phyloP scores from a whole-genome alignment of 2,113 vertebrate genomes.

The Rhea americana region DNA sequence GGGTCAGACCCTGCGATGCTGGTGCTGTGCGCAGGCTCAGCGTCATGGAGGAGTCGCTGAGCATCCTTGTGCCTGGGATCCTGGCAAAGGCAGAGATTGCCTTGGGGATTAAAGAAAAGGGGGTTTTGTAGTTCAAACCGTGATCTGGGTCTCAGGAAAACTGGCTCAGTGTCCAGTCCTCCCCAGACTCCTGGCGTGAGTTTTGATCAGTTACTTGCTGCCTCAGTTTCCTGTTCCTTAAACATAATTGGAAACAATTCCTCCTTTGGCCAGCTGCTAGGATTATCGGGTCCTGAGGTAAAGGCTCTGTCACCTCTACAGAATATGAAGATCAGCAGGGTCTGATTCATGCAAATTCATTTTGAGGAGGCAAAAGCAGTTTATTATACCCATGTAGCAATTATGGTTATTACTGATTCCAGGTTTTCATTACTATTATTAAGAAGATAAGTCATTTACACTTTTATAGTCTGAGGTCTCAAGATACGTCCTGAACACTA shows the following conservation, averaged over 20 bases:
- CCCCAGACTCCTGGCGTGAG: not conserved
- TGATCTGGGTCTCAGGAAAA: not conserved
- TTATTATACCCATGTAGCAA: conserved; percentile 30
- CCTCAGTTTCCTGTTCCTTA: not conserved
- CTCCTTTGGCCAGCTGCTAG: not conserved
- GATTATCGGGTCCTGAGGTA: not conserved
- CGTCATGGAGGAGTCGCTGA: not conserved
- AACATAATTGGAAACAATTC: not conserved
- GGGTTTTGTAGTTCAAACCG: not conserved
- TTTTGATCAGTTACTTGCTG: not conserved
- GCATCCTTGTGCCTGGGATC: not conserved
- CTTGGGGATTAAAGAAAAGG: not conserved
- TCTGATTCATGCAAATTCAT: conserved; percentile 32
- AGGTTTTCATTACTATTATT: conserved; percentile 29
- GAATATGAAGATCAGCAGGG: not conserved
- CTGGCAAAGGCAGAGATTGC: not conserved
- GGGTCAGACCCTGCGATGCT: not conserved
- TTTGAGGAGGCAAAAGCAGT: conserved; percentile 36
- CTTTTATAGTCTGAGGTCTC: not conserved
- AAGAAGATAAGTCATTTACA: conserved; percentile 2
- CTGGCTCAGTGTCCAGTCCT: not conserved
- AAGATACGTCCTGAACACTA: not conserved
- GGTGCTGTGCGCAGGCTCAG: not conserved
- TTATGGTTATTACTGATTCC: conserved; percentile 8
- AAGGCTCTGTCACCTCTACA: not conserved